Percentiles rank a stretch among this genome's conserved stretches.
Evolutionary conservation across 2,113 vertebrate species (phyloP).

Genomic region (Odontophorus gujanensis): DNA sequence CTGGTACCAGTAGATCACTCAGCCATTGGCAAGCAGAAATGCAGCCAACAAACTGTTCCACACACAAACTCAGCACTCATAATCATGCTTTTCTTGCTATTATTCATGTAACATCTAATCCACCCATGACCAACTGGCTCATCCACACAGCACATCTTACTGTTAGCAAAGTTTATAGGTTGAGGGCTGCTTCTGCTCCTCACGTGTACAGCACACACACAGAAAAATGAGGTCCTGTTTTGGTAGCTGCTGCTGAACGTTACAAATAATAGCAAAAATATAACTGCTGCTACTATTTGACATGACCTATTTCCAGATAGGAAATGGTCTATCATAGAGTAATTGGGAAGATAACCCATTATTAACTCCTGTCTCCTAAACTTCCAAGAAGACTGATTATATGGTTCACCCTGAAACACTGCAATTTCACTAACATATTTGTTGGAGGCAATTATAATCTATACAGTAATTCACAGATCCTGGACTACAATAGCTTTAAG

Average conservation of each 20-base stretch:
- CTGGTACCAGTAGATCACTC: not conserved
- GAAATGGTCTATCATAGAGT: slow-evolving; percentile 58
- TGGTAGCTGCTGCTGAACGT: slow-evolving; percentile 30
- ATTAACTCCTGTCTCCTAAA: slow-evolving; percentile 68
- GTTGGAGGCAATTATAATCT: slow-evolving; percentile 61
- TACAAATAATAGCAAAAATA: slow-evolving; percentile 65
- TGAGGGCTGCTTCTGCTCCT: not conserved
- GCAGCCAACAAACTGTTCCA: not conserved
- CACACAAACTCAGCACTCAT: not conserved
- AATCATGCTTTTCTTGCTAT: not conserved
- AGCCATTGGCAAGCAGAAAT: not conserved
- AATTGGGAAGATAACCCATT: slow-evolving; percentile 69
- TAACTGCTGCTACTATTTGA: slow-evolving; percentile 57
- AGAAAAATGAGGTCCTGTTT: slow-evolving; percentile 45
- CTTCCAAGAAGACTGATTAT: slow-evolving; percentile 71
- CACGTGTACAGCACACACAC: not conserved
- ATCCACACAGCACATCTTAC: not conserved
- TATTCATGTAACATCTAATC: not conserved
- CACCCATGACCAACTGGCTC: not conserved
- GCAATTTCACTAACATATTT: slow-evolving; percentile 69
- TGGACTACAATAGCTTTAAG: slow-evolving; percentile 44
- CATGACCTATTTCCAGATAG: slow-evolving; percentile 69
- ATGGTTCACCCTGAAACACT: slow-evolving; percentile 64
- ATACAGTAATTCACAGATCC: slow-evolving; percentile 44
- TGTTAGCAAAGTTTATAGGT: not conserved